A percentile compares a stretch with the other conserved stretches of the same genome.
These are phyloP conservation scores for Mugil cephalus DNA, from an alignment of 2,113 vertebrate genomes.

Conservation along the genomic window DNA sequence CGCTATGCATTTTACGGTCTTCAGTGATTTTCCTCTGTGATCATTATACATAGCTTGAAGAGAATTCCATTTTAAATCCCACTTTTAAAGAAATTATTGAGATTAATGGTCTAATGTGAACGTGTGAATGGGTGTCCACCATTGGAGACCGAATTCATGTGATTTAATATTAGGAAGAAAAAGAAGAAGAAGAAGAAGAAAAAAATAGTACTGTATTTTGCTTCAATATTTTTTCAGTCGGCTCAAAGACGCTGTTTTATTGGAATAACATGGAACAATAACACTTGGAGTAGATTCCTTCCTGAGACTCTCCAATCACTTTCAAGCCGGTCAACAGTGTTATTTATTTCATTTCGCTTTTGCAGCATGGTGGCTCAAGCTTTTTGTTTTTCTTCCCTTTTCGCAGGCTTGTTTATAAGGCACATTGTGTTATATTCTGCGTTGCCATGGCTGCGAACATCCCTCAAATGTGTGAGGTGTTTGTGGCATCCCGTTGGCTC, in stretches of 20 bases:
- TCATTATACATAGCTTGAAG: slow-evolving; percentile 36
- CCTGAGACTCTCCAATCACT: slow-evolving; percentile 17
- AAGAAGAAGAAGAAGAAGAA: neutral
- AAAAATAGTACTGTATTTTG: too few relatives aligned
- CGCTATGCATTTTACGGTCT: slow-evolving; percentile 62
- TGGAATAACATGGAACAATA: slow-evolving; percentile 27
- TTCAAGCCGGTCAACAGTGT: slow-evolving; percentile 41
- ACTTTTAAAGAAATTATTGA: slow-evolving; percentile 23
- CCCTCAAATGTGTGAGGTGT: slow-evolving; percentile 42
- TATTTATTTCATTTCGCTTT: slow-evolving; percentile 29
- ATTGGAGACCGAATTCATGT: neutral
- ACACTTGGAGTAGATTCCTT: slow-evolving; percentile 21
- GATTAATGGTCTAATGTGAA: slow-evolving; percentile 16
- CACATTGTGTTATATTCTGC: slow-evolving; percentile 55
- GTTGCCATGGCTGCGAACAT: slow-evolving; percentile 66
- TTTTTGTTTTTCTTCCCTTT: slow-evolving; percentile 16
- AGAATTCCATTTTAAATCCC: slow-evolving; percentile 32
- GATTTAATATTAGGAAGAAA: too few relatives aligned
- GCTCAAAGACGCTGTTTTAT: slow-evolving; percentile 18
- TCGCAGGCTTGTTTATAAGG: slow-evolving; percentile 43
- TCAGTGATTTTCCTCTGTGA: slow-evolving; percentile 61
- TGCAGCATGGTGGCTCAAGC: slow-evolving; percentile 30
- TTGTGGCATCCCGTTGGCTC: slow-evolving; percentile 53
- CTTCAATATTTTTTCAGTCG: slow-evolving; percentile 8
- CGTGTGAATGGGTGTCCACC: neutral